Evolutionary conservation across 2,113 vertebrate genomes (phyloP).

Genomic region (Sakesphorus luctuosus): DNA sequence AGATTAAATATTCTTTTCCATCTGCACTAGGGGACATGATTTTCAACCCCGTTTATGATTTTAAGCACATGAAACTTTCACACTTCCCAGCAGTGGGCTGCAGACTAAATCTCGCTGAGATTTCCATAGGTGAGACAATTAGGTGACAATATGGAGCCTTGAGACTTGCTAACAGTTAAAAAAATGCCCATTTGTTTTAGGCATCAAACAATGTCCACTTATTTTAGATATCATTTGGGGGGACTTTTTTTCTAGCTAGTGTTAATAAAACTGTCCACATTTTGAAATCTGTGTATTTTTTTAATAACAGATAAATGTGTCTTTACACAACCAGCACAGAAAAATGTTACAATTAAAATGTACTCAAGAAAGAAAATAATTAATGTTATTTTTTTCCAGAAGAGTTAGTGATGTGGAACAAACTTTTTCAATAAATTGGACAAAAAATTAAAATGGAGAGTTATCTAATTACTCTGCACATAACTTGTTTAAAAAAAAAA

Average conservation of each 20-base stretch:
- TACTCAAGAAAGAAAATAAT: neutral
- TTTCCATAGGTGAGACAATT: neutral
- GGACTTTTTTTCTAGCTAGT: neutral
- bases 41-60: constrained; percentile 17
- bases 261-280: neutral
- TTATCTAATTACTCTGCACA: neutral
- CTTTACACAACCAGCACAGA: neutral
- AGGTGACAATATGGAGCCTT: neutral
- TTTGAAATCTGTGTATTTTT: neutral
- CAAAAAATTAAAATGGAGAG: neutral
- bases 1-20: neutral
- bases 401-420: neutral
- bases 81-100: neutral
- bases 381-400: neutral
- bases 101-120: neutral
- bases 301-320: neutral
- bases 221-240: neutral
- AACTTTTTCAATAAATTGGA: neutral
- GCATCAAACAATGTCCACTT: neutral
- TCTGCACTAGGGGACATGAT: neutral
- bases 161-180: constrained; percentile 2
- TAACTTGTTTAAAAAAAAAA: neutral
- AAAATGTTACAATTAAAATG: neutral
- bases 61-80: constrained; percentile 4
- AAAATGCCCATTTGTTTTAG: neutral